Percentiles rank a stretch among this genome's conserved stretches.
phyloP scores from a whole-genome alignment of 2,888 invertebrate genomes.

The Toxonevra muliebris region DNA sequence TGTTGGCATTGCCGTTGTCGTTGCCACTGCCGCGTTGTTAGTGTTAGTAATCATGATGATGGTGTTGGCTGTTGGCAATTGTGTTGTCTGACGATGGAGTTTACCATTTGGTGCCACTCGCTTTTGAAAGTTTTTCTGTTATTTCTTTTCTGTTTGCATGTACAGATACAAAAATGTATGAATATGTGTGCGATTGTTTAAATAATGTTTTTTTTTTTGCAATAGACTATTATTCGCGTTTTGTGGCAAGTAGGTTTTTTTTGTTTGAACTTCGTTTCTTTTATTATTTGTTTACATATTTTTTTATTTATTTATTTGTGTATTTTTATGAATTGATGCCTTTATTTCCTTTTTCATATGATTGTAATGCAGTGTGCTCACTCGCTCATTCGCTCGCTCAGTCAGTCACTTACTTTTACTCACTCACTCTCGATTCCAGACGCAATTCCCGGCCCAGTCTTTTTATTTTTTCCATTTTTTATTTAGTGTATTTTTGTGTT shows the following conservation, averaged over 20 bases:
- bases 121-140: too few species aligned
- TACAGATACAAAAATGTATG: too few species aligned
- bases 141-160: too few species aligned
- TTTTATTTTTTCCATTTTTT: slow-evolving; percentile 16
- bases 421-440: background rate
- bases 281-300: slow-evolving; percentile 12
- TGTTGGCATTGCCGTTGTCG: slow-evolving; percentile 30
- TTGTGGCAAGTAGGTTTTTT: slow-evolving; percentile 26
- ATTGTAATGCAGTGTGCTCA: slow-evolving; percentile 9
- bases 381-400: slow-evolving; percentile 3
- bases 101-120: too few species aligned
- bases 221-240: slow-evolving; percentile 6
- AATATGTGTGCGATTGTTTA: too few species aligned
- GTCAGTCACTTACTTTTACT: slow-evolving; percentile 13
- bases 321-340: slow-evolving; percentile 17
- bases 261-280: background rate
- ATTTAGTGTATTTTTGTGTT: slow-evolving; percentile 7
- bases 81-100: too few species aligned
- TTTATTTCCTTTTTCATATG: slow-evolving; percentile 8
- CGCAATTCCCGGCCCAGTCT: slow-evolving; percentile 10
- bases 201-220: too few species aligned
- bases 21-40: slow-evolving; percentile 17
- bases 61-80: slow-evolving; percentile 27
- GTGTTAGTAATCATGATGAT: slow-evolving; percentile 22
- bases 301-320: background rate